Evolutionary conservation across 2,113 vertebrate species (phyloP), one percentile per base, ranked within the genome.

Genomic region (Dunckerocampus dactyliophorus): DNA sequence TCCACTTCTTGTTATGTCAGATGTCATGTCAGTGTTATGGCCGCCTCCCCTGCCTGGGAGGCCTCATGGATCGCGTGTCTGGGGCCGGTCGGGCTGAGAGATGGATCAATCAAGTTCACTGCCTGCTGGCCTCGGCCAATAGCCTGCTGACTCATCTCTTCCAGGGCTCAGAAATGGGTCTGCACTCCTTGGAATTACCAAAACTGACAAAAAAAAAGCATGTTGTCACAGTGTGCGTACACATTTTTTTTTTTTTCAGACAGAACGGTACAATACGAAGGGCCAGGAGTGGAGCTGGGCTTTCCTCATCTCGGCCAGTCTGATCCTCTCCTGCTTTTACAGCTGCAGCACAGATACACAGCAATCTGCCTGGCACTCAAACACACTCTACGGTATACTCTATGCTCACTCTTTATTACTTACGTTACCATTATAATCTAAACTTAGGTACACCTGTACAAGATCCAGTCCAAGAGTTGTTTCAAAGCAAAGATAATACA

Each of bases 61-160:
- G 92, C 0, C 89, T 93, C 16, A 87, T 93, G 69, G 92, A 93
- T n/a, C 85, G 93, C 77, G 93, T 92, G 3, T 88, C 92, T 4
- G 91, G 91, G 9, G 88, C 90, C 9, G 85, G 87, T 14, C 77
- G 82, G 65, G 89, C 91, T 0, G 93, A 95, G 50, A 89, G 91
- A 74, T 96, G 94, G 94, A 89, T 91, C 58, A 92, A 90, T 82
- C 93, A 96, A 79, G 83, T 93, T n/a, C 94, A 93, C 67, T 91
- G 89, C 62, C 87, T 96, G 8, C 74, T 96, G 67, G 88, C 90
- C 59, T 88, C 93, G 0, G 89, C 94, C 50, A 94, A 94, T 61
- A 58, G 64, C 63, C 74, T 92, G 50, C 84, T 95, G 52, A 84
- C 88, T 63, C 86, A 90, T 51, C 79, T 95, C 45, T 95, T 93